Base-by-base conservation (phyloP, 2,888 invertebrate genomes). In the Fragum whitleyi region DNA sequence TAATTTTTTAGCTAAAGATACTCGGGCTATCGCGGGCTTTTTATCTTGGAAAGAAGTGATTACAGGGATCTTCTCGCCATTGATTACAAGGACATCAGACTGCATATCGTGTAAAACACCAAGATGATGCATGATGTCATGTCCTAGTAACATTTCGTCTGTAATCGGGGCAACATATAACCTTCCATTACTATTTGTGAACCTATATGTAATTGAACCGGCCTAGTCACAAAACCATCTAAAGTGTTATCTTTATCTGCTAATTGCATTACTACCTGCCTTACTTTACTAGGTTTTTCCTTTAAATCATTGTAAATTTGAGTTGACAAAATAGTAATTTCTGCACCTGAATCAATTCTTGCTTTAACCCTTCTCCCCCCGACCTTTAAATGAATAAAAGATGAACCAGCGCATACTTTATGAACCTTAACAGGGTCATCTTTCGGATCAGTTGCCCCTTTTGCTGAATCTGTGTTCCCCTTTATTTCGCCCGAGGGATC, bases 61-160 rank as follows among this genome's bases (percentile, higher is more conserved):
- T n/a, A n/a, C n/a, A n/a, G n/a, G n/a, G n/a, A n/a, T n/a, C n/a
- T n/a, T n/a, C n/a, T 73, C 73, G 1, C 61, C 73, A 39, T 73
- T 62, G 9, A 73, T 14, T 19, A 61, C 2, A 2, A 73, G 19
- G 19, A 7, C 42, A 5, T 73, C 62, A 42, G 26, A 62, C 47
- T 28, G 26, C 61, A 73, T 61, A 21, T 73, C 62, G 2, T 61
- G n/a, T n/a, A n/a, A n/a, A n/a, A n/a, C n/a, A n/a, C n/a, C 75
- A 29, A 67, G 42, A 16, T 73, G 73, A 51, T 57, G 72, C 21
- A 78, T 26, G 7, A 73, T 47, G 16, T 74, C 74, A 61, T 74
- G 74, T 19, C 69, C 79, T 23, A 74, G 26, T 21, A 78, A 51
- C 73, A 73, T 68, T 28, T 78, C 78, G 73, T 78, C 78, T n/a